These are phyloP conservation scores for Polylopha cassiicola DNA, from an alignment of 2,888 invertebrate genomes.

Conservation along the genomic window DNA sequence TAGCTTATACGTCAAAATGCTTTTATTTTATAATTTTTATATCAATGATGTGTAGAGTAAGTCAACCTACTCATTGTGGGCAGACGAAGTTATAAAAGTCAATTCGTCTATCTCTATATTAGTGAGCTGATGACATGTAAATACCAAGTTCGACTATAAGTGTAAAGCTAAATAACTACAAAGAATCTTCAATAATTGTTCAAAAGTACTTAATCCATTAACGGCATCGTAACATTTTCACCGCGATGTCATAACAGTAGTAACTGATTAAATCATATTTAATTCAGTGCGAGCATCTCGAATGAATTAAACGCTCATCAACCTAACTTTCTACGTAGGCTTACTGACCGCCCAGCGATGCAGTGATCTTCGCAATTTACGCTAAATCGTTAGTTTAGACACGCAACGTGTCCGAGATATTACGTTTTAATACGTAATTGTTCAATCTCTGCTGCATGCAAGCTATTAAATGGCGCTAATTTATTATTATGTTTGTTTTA, in stretches of 20 bases:
- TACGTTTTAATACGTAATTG: no score
- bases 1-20: no score
- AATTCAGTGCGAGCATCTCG: conserved; percentile 23
- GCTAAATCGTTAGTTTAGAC: neutral
- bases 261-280: conserved; percentile 20
- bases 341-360: conserved; percentile 17
- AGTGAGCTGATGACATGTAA: conserved; percentile 7
- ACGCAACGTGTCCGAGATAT: no score
- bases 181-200: no score
- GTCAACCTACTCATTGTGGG: no score
- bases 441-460: no score
- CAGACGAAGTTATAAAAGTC: conserved; percentile 1
- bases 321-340: conserved; percentile 35
- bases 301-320: conserved; percentile 32
- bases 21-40: no score
- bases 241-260: conserved; percentile 26
- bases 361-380: conserved; percentile 12
- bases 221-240: conserved; percentile 23
- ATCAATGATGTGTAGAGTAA: no score
- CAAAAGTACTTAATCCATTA: conserved; percentile 4
- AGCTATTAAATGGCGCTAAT: no score
- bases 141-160: conserved; percentile 4
- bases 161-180: no score
- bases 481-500: no score
- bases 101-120: conserved; percentile 1